phyloP scores from a whole-genome alignment of 2,113 vertebrate species.

The Emydura subglobosa region DNA sequence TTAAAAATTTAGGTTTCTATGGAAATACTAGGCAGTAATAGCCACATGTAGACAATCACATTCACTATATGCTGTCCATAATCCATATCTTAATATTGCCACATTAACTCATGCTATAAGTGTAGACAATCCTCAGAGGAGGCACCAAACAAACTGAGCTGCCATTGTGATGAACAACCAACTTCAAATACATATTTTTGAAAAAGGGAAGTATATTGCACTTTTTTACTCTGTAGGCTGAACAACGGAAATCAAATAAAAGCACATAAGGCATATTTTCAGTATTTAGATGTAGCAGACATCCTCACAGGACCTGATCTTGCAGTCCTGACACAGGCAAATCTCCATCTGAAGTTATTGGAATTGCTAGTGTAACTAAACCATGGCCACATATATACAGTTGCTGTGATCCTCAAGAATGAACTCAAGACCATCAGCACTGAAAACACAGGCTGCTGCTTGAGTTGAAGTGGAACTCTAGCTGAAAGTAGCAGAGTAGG shows the following conservation, averaged over 20 bases:
- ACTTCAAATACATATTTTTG: conserved; percentile 26
- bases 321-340: background rate
- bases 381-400: accelerated
- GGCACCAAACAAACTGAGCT: background rate
- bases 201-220: background rate
- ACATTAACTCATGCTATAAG: conserved; percentile 46
- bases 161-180: conserved; percentile 20
- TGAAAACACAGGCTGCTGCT: background rate
- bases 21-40: conserved; percentile 55
- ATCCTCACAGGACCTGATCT: background rate
- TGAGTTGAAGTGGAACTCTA: background rate
- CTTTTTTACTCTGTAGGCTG: background rate
- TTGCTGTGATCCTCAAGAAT: background rate
- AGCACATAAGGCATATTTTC: background rate
- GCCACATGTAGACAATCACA: conserved; percentile 11
- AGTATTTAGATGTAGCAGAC: background rate
- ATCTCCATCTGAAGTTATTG: background rate
- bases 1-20: conserved; percentile 51
- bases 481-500: background rate
- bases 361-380: background rate
- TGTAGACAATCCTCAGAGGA: conserved; percentile 36
- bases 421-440: background rate
- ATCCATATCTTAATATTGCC: conserved; percentile 34
- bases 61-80: conserved; percentile 45
- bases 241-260: background rate